phyloP scores from a whole-genome alignment of 2,888 invertebrate genomes.

The Andrena haemorrhoa region DNA sequence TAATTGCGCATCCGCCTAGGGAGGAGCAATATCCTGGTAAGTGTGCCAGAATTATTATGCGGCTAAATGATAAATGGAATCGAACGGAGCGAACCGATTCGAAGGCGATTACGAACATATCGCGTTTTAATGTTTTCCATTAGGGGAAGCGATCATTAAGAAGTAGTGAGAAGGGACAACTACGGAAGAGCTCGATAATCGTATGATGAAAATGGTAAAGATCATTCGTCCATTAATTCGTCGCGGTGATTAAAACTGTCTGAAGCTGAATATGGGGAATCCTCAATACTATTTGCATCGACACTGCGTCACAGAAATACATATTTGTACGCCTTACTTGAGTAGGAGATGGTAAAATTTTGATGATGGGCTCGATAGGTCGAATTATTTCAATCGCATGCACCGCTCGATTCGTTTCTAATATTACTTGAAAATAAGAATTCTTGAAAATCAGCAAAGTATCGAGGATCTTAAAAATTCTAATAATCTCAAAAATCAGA shows the following conservation, averaged over 20 bases:
- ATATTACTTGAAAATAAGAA: too few relatives aligned
- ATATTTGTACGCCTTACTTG: too few relatives aligned
- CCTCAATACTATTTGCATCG: neutral
- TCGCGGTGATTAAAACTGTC: neutral
- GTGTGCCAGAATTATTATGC: neutral
- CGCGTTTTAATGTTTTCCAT: conserved; percentile 11
- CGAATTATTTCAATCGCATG: too few relatives aligned
- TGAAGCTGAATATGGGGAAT: neutral
- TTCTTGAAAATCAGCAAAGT: too few relatives aligned
- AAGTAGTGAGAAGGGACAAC: neutral
- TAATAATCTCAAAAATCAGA: too few relatives aligned
- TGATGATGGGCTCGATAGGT: too few relatives aligned
- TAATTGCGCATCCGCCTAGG: conserved; percentile 16
- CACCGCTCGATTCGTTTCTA: too few relatives aligned
- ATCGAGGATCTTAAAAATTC: too few relatives aligned
- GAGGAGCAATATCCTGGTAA: conserved; percentile 14
- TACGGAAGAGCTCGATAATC: neutral
- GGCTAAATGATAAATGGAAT: conserved; percentile 33
- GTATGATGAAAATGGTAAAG: neutral
- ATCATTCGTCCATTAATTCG: conserved; percentile 8
- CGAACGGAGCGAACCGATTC: conserved; percentile 9
- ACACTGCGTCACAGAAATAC: neutral
- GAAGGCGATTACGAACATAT: conserved; percentile 28
- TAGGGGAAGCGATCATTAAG: neutral
- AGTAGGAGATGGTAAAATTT: too few relatives aligned